Evolutionary conservation across 1,140 invertebrate species (phyloP).

Genomic region (Drosophila pallidifrons): DNA sequence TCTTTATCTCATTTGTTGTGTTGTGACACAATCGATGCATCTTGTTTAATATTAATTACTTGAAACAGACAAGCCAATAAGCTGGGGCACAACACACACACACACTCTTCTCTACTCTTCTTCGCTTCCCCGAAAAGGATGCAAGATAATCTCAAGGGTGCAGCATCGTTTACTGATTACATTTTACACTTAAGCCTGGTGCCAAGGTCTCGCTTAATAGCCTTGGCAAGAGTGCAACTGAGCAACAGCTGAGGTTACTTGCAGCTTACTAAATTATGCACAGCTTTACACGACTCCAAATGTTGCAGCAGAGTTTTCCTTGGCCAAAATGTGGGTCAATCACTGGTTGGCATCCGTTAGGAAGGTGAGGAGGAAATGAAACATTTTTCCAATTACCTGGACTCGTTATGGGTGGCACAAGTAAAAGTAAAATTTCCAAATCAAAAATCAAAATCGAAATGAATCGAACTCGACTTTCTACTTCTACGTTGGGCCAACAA

Average conservation of each 20-base stretch:
- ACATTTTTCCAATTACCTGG: conserved; percentile 25
- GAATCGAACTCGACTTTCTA: conserved; percentile 35
- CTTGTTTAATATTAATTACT: conserved; percentile 65
- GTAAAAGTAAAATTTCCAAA: conserved; percentile 38
- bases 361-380: conserved; percentile 3
- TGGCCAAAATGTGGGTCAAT: conserved; percentile 29
- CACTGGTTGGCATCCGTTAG: not conserved
- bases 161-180: conserved; percentile 23
- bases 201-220: conserved; percentile 26
- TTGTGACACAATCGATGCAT: conserved; percentile 74
- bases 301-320: conserved; percentile 8
- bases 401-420: conserved; percentile 5
- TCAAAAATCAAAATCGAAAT: conserved; percentile 3
- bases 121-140: conserved; percentile 16
- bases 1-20: conserved; percentile 54
- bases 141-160: conserved; percentile 28
- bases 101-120: conserved; percentile 2
- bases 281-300: not conserved
- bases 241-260: conserved; percentile 2
- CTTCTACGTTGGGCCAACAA: conserved; percentile 16
- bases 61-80: conserved; percentile 8
- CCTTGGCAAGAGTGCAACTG: conserved; percentile 21
- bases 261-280: conserved; percentile 3
- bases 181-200: conserved; percentile 26
- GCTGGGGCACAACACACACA: conserved; percentile 20